Conservation (phyloP, 2,797 vertebrate genomes). For the Sebastiscus tertius region DNA sequence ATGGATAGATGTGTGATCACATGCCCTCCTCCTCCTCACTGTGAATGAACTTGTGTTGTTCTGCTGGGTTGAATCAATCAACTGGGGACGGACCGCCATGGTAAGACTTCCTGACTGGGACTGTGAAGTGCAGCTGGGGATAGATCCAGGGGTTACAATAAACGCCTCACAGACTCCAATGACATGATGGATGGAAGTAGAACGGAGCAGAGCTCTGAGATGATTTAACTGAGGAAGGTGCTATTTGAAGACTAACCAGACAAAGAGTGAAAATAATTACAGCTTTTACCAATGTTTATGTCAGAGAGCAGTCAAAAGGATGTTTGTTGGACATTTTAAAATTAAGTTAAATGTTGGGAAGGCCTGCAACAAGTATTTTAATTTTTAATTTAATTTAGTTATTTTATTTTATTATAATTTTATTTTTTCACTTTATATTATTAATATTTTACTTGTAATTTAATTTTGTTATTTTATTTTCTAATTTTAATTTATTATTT, state of each 20-base stretch:
- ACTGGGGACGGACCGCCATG: not conserved
- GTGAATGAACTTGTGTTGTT: conserved; percentile 24
- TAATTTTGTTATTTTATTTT: too few species aligned
- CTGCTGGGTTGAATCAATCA: conserved; percentile 11
- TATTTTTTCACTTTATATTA: too few species aligned
- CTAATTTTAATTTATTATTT: too few species aligned
- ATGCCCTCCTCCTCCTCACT: not conserved
- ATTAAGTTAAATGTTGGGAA: too few species aligned
- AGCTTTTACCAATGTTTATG: not conserved
- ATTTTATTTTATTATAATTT: not conserved
- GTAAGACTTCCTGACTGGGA: not conserved
- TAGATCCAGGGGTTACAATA: conserved; percentile 24
- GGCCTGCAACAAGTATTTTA: not conserved
- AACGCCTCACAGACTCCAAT: conserved; percentile 23
- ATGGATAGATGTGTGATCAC: conserved; percentile 3
- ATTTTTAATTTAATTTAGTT: not conserved
- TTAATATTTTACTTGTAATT: too few species aligned
- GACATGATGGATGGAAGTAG: conserved; percentile 9
- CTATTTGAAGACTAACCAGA: not conserved
- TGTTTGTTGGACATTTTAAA: not conserved
- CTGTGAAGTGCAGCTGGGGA: not conserved
- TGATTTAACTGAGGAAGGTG: not conserved
- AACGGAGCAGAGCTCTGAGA: not conserved
- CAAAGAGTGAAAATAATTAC: not conserved
- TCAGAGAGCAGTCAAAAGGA: not conserved